Percentiles rank a stretch among this genome's conserved stretches.
phyloP scores from a whole-genome alignment of 2,113 vertebrate genomes.

The Triplophysa rosa region DNA sequence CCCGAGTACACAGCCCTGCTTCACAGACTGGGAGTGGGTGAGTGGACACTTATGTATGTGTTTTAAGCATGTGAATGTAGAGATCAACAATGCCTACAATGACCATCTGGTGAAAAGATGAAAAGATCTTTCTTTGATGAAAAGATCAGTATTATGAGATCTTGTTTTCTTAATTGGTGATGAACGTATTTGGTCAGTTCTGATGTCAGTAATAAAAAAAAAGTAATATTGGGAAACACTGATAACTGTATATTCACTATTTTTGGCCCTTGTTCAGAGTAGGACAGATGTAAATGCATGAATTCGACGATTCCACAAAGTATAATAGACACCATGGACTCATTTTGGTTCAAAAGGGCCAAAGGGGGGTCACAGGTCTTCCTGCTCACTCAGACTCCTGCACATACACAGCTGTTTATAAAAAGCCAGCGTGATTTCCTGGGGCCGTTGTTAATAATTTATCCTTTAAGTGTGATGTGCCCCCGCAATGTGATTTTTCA shows the following conservation, averaged over 20 bases:
- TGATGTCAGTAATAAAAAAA: too few species aligned
- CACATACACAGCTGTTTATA: constrained; percentile 39
- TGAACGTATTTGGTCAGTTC: too few species aligned
- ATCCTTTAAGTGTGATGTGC: constrained; percentile 50
- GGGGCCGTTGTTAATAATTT: constrained; percentile 62
- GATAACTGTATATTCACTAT: too few species aligned
- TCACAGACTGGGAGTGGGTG: constrained; percentile 80
- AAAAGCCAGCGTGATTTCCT: constrained; percentile 42
- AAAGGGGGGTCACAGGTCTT: neutral
- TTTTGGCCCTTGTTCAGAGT: too few species aligned
- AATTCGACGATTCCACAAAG: neutral
- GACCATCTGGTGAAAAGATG: neutral
- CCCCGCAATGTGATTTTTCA: constrained; percentile 46
- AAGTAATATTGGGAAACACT: too few species aligned
- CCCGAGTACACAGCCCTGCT: constrained; percentile 77
- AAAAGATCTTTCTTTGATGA: neutral
- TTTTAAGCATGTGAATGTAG: neutral
- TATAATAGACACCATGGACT: neutral
- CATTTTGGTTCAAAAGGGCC: neutral
- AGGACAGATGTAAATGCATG: neutral
- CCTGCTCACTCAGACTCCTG: constrained; percentile 38
- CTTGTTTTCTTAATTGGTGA: too few species aligned
- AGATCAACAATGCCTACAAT: neutral
- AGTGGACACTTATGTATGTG: constrained; percentile 58
- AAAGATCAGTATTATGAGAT: neutral